Evolutionary conservation across 2,888 invertebrate genomes (phyloP).

Genomic region (Tenthredo scrophulariae): DNA sequence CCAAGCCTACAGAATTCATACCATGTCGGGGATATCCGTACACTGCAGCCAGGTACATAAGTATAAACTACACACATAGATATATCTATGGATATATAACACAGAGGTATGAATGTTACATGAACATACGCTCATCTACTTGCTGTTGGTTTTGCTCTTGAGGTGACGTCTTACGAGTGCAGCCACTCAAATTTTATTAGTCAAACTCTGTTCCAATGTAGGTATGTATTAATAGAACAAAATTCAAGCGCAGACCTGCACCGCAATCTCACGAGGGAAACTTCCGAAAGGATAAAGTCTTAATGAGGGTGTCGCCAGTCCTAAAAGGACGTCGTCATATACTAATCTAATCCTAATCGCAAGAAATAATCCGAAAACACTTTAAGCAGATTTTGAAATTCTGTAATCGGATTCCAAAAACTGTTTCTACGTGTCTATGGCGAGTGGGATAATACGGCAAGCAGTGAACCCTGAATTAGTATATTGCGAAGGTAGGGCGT

Average conservation of each 20-base stretch:
- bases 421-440: not conserved
- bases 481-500: not conserved
- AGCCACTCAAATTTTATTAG: slow-evolving; percentile 15
- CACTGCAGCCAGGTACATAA: slow-evolving; percentile 6
- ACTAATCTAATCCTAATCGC: no score
- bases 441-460: not conserved
- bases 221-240: not conserved
- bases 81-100: not conserved
- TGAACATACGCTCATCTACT: not conserved
- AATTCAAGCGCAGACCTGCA: not conserved
- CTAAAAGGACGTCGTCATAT: no score
- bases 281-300: not conserved
- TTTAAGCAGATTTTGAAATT: not conserved
- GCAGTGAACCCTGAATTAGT: not conserved
- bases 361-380: not conserved
- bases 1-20: not conserved
- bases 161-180: not conserved
- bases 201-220: not conserved
- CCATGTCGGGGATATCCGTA: slow-evolving; percentile 12
- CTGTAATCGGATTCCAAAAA: not conserved
- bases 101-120: not conserved
- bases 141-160: not conserved
- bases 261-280: not conserved
- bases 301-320: no score
- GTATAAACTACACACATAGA: not conserved